Evolutionary conservation across 2,113 vertebrate genomes (phyloP), one percentile per base, ranked within the genome.

Genomic region (Nycticryphes semicollaris): DNA sequence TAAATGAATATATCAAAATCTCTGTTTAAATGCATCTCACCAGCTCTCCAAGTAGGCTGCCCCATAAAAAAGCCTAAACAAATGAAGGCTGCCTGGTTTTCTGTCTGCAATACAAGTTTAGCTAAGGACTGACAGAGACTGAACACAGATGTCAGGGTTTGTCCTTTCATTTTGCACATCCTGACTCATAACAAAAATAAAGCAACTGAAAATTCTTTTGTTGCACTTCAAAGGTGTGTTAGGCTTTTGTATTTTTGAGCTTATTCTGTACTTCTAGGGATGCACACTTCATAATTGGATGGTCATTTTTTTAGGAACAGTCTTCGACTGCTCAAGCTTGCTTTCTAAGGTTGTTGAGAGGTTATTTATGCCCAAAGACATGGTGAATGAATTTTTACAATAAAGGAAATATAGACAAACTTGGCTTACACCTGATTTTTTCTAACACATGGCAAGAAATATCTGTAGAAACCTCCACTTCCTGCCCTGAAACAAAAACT

Each of bases 341-440:
- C 17, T 78, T 45, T 74, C 84, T 41, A 62, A 89, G 31, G 28
- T 68, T 68, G 28, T 68, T 68, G 35, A 91, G 81, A 96, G 27
- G 50, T 87, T 95, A 85, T 85, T 56, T 30, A 39, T 68, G 47
- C 73, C 78, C n/a, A 75, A 68, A 90, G 67, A 95, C 48, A 70
- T 14, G 21, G 84, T 94, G 67, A 45, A 95, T 73, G 70, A 96
- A 91, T 81, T 92, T 84, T 90, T 95, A 76, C 77, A 77, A 37
- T 47, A 51, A 93, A 48, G n/a, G 48, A 92, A 85, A 96, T 14
- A 47, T 90, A 95, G 97, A 75, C 89, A 97, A 96, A 95, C 93
- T 51, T 74, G 54, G 47, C 96, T 96, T 97, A 96, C 84, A 97
- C 92, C 95, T 97, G 90, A 78, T 95, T 94, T 81, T 87, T 68